Evolutionary conservation across 2,113 vertebrate species (phyloP).

Genomic region (Malurus alboscapulatus): DNA sequence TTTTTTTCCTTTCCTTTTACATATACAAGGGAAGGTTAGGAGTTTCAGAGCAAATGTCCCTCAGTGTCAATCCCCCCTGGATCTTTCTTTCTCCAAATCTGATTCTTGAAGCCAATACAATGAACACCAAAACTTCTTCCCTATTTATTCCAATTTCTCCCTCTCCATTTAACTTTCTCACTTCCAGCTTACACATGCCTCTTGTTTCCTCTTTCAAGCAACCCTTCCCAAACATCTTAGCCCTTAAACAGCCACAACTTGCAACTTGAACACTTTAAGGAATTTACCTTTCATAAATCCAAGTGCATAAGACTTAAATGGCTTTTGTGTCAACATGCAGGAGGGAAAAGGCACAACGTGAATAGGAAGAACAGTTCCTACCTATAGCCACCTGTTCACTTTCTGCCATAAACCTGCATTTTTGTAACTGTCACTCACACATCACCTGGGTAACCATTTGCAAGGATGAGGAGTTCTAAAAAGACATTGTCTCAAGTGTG

Average conservation of each 20-base stretch:
- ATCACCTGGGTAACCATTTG: background rate
- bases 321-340: background rate
- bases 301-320: background rate
- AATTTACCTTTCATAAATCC: background rate
- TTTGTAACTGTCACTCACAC: background rate
- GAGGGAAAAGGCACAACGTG: fast-evolving
- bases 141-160: background rate
- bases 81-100: background rate
- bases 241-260: background rate
- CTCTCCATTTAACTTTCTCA: background rate
- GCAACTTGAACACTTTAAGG: background rate
- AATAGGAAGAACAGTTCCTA: background rate
- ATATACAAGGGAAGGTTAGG: background rate
- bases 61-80: background rate
- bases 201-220: background rate
- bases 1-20: background rate
- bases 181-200: background rate
- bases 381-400: background rate
- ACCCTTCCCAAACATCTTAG: background rate
- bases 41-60: background rate
- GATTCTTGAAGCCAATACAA: background rate
- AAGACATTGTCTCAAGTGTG: background rate
- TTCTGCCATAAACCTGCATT: background rate
- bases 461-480: background rate
- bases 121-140: background rate